Base-by-base conservation (phyloP, 2,113 vertebrate genomes). In the Heliornis fulica region DNA sequence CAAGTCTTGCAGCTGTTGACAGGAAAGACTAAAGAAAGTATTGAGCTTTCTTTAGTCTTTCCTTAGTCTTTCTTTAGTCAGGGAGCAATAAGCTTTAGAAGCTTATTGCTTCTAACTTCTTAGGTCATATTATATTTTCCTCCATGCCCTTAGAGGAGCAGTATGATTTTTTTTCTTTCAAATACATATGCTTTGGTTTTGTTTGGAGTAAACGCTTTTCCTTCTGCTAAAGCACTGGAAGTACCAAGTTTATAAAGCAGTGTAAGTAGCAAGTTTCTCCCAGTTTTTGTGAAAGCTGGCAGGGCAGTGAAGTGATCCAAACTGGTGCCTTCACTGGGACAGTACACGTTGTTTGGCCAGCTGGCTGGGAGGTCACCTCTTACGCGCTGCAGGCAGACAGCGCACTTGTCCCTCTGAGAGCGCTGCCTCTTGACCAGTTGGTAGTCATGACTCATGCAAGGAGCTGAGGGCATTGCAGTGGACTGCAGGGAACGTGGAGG, bases 401-500 rank as follows among this genome's bases (percentile, higher is more conserved):
- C 1, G 23, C 9, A 1, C 22, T 15, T 31, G 20, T 22, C 46
- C 46, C 18, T 72, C 80, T 3, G 5, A 65, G 36, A 3, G 0
- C 20, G 59, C 68, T 78, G 86, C 45, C 23, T 1, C 46, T 84
- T 34, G 54, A n/a, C 36, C 7, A 4, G 7, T 13, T 64, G 57
- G 48, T 40, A 21, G 29, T 46, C 83, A 7, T 19, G 48, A 17
- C 64, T 91, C 16, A 4, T 2, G 15, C 41, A 57, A 57, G 29
- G 46, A 57, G 7, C 53, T 70, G 56, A 59, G 29, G 69, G 11
- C 43, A 6, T 57, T 65, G 43, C 40, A 32, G 46, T 53, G 61
- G 48, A 28, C 40, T 81, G 60, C 54, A 85, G 53, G 65, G 70
- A 75, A 11, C 13, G 2, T 46, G 71, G 56, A 79, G 45, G 53